Evolutionary conservation across 2,888 invertebrate genomes (phyloP).

Genomic region (Torymus tubicola): DNA sequence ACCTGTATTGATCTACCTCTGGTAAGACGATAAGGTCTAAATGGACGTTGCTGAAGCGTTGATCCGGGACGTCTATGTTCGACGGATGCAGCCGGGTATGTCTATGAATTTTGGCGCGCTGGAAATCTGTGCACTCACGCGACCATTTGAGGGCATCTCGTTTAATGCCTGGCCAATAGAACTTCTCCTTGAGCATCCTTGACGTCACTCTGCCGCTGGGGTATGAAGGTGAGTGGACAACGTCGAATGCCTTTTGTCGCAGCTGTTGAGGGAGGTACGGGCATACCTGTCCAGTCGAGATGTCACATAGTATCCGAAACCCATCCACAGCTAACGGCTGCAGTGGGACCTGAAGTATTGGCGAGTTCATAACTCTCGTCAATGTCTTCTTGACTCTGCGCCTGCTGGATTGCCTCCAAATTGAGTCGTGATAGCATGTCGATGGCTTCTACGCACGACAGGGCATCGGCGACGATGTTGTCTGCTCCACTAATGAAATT

Average conservation of each 20-base stretch:
- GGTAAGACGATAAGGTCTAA: slow-evolving; percentile 14
- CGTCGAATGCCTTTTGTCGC: too few species aligned
- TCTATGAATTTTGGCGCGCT: slow-evolving; percentile 1
- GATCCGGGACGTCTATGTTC: not conserved
- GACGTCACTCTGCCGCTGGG: not conserved
- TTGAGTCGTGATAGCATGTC: too few species aligned
- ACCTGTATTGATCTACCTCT: not conserved
- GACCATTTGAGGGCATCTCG: not conserved
- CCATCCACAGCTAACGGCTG: not conserved
- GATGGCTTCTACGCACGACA: not conserved
- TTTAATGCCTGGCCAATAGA: slow-evolving; percentile 15
- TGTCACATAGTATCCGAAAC: not conserved
- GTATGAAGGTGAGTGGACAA: not conserved
- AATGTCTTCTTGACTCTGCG: too few species aligned
- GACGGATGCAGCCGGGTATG: not conserved
- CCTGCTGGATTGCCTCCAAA: too few species aligned
- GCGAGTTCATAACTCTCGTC: too few species aligned
- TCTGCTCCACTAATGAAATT: not conserved
- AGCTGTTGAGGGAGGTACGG: not conserved
- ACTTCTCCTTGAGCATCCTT: not conserved
- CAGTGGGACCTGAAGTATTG: too few species aligned
- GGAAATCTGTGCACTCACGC: not conserved
- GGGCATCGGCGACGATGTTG: not conserved
- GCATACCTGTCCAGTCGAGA: not conserved
- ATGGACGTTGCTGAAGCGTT: slow-evolving; percentile 6